Base-by-base conservation (phyloP, 30 jellyfish, hydroid and myxozoan species). In the Aurelia coerulea region DNA sequence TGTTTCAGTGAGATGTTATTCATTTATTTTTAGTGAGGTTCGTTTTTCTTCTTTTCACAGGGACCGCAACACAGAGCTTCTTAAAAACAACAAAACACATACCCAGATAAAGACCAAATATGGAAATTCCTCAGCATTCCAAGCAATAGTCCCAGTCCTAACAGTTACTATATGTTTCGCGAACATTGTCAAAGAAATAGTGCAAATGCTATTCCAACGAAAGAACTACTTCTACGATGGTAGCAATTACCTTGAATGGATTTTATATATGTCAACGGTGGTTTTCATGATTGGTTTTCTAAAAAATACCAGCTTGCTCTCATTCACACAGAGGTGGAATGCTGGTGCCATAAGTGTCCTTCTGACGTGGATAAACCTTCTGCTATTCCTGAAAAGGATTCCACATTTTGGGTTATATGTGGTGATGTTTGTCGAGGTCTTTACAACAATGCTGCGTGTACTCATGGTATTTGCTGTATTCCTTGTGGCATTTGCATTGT, bases 381-480 rank as follows among this genome's bases (percentile, higher is more conserved):
- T 94, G 66, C 75, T 94, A 32, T 94, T 81, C 76, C 88, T 94
- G 23, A 68, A 84, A 32, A 74, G 98, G 41, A 82, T 82, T 68
- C 96, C 98, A 12, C 83, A 83, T 37, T 94, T 94, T 68, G 98
- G 98, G 29, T 68, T 94, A 15, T 88, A 88, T 79, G 97, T 94
- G 9, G 98, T 87, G 76, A 94, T 94, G 98, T 88, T 94, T 73
- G 91, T 84, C 17, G 98, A 94, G 73, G 97, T 94, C 33, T 76
- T 94, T 46, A 73, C 79, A 50, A 81, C 98, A 8, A 90, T 94
- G 41, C 33, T 94, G 19, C 80, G 93, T 18, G 98, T 94, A 59
- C 81, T 94, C 32, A 18, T 81, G 17, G 97, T 94, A 18, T 89
- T 94, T 75, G 84, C 88, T 31, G 72, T 84, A 7, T 88, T 94